Evolutionary conservation across 2,888 invertebrate genomes (phyloP).

Genomic region (Encarsia formosa): DNA sequence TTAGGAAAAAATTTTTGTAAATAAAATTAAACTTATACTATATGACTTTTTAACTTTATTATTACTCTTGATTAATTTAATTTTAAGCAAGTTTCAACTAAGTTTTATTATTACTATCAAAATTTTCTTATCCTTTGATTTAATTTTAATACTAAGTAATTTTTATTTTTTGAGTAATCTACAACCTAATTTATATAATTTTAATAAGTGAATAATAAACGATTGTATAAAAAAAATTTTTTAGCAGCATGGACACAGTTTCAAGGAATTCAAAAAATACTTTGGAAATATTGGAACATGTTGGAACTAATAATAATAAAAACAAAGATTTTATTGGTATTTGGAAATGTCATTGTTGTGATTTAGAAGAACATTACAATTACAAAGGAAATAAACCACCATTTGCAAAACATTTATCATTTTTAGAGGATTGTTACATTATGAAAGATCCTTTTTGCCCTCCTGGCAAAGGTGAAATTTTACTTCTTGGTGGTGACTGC

Average conservation of each 20-base stretch:
- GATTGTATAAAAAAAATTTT: neutral
- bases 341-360: conserved; percentile 66
- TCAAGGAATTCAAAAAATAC: conserved; percentile 23
- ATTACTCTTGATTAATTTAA: too few relatives aligned
- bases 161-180: neutral
- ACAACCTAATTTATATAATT: neutral
- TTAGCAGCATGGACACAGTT: conserved; percentile 37
- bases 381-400: conserved; percentile 74
- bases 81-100: conserved; percentile 11
- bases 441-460: conserved; percentile 83
- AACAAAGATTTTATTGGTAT: conserved; percentile 41
- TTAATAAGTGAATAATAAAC: neutral
- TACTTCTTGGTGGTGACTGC: conserved; percentile 76
- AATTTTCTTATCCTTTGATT: too few relatives aligned
- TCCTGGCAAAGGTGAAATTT: conserved; percentile 69
- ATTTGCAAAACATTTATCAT: conserved; percentile 64
- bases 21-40: too few relatives aligned
- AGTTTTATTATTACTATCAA: neutral
- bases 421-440: conserved; percentile 71
- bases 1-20: too few relatives aligned
- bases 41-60: too few relatives aligned
- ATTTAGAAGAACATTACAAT: conserved; percentile 66
- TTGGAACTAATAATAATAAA: conserved; percentile 4
- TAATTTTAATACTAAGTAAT: neutral
- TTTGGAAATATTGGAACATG: conserved; percentile 3